Evolutionary conservation across 2,113 vertebrate species (phyloP), one percentile per base, ranked within the genome.

Genomic region (Petaurus breviceps): DNA sequence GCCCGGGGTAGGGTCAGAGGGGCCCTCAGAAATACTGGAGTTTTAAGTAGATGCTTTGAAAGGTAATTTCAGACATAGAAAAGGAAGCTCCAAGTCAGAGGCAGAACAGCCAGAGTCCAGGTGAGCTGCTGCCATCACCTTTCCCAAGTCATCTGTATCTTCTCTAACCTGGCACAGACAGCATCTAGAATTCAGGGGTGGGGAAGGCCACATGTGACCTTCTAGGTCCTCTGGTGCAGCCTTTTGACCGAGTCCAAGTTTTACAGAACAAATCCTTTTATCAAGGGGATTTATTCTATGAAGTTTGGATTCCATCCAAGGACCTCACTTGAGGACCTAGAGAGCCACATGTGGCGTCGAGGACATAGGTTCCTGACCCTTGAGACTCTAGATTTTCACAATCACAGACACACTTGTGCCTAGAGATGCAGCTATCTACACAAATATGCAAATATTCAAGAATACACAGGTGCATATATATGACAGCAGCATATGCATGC

Each of bases 11-110:
- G 6, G 37, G 37, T 37, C 37, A 43, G 37, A 23, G 6, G 4
- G 68, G 14, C 16, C 16, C 31, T 68, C 31, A 37, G 31, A 37
- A 26, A 61, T 61, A 31, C 26, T 31, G 55, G 55, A 61, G 28
- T 31, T 61, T 61, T 61, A 61, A 10, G 26, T 26, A 31, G 26
- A 61, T 95, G 50, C n/a, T 95, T 96, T 93, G 91, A 51, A 94
- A 95, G 96, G 51, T 2, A 51, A 96, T 91, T 94, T 94, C 90
- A 90, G 92, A 95, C 51, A 49, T 50, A 90, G 50, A 4, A 8
- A 16, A 46, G 51, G 28, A 92, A 55, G 0, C 51, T 90, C 55
- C 55, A 37, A 49, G 49, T 93, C 50, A 61, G 95, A 96, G 92
- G 47, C 26, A 94, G 93, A 25, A 22, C 11, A 89, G 25, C 89